These are phyloP conservation scores for Herpailurus yagouaroundi DNA, from an alignment of 2,113 vertebrate species.

Conservation along the genomic window DNA sequence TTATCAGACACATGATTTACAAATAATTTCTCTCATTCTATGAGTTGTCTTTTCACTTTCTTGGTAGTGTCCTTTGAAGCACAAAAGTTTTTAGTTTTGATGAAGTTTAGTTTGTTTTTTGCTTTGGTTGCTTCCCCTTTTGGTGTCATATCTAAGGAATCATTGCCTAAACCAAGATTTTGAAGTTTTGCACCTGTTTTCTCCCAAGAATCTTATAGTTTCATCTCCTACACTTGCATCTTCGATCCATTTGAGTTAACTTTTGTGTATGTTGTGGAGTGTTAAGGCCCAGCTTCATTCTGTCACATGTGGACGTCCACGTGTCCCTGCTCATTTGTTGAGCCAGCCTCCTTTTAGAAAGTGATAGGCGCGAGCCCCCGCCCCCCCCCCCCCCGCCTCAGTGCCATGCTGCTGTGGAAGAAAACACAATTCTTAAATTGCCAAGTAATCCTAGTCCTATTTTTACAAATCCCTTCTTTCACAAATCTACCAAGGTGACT, in stretches of 20 bases:
- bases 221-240: not conserved
- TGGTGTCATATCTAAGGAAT: not conserved
- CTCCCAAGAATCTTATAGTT: constrained; percentile 6
- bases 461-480: not conserved
- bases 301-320: not conserved
- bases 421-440: constrained; percentile 3
- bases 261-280: not conserved
- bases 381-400: not conserved
- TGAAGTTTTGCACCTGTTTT: not conserved
- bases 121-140: not conserved
- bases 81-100: not conserved
- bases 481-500: not conserved
- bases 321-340: not conserved
- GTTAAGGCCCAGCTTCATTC: not conserved
- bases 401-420: not conserved
- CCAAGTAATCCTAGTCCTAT: constrained; percentile 4
- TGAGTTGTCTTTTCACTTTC: not conserved
- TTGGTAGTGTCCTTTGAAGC: not conserved
- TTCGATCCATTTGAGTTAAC: not conserved
- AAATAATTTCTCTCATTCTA: not conserved
- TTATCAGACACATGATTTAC: not conserved
- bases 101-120: not conserved
- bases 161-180: not conserved
- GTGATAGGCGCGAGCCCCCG: not conserved
- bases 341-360: constrained; percentile 1